phyloP scores from a whole-genome alignment of 1,140 invertebrate genomes.

The Drosophila triauraria region DNA sequence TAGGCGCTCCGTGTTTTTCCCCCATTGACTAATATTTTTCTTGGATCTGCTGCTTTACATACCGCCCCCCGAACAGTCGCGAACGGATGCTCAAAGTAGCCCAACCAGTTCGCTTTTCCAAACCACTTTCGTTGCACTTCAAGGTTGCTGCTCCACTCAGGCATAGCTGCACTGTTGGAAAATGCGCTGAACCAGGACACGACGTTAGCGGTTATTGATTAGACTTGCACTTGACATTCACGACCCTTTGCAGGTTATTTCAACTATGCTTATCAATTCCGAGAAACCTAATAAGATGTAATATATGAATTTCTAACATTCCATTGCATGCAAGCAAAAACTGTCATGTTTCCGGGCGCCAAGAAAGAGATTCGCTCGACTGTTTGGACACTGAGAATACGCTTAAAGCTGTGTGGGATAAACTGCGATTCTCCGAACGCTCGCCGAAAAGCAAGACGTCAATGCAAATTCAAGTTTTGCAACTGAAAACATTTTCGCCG shows the following conservation, averaged over 20 bases:
- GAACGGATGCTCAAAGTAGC: slow-evolving; percentile 24
- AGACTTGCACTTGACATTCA: neutral
- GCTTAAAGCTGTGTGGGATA: slow-evolving; percentile 7
- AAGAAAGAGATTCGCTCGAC: neutral
- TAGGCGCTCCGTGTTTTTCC: slow-evolving; percentile 28
- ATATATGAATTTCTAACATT: neutral
- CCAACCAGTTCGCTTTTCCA: slow-evolving; percentile 39
- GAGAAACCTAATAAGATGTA: neutral
- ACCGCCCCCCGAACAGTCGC: neutral
- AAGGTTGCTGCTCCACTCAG: neutral
- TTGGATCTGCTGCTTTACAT: slow-evolving; percentile 28
- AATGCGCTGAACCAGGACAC: slow-evolving; percentile 9
- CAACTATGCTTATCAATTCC: slow-evolving; percentile 12
- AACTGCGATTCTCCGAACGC: slow-evolving; percentile 29
- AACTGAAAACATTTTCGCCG: slow-evolving; percentile 47
- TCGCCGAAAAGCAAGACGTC: slow-evolving; percentile 40
- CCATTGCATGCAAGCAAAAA: neutral
- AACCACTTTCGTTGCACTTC: slow-evolving; percentile 37
- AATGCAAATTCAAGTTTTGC: slow-evolving; percentile 57
- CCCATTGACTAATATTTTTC: slow-evolving; percentile 35
- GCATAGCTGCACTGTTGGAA: neutral
- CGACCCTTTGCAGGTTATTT: no score
- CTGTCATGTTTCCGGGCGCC: slow-evolving; percentile 3
- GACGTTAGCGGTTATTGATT: neutral
- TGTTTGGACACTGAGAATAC: neutral